phyloP scores from a whole-genome alignment of 1,140 invertebrate species.

The Pachypsylla venusta region DNA sequence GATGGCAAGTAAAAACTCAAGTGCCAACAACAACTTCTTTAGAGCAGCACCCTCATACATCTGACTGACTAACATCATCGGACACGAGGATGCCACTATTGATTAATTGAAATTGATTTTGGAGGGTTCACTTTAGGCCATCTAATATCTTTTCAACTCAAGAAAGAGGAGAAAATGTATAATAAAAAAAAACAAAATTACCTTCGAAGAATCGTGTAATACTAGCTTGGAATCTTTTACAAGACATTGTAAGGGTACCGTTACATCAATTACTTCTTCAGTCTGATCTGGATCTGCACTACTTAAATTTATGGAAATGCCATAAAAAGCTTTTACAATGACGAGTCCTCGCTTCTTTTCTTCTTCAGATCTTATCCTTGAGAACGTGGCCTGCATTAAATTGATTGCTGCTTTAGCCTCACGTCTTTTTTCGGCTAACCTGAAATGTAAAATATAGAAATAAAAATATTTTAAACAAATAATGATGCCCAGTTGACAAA shows the following conservation, averaged over 20 bases:
- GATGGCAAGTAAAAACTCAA: too few relatives aligned
- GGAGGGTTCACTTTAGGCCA: neutral
- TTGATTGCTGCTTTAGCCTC: constrained; percentile 74
- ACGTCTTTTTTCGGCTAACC: constrained; percentile 56
- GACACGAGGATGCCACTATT: too few relatives aligned
- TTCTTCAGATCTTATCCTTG: constrained; percentile 57
- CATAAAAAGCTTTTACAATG: constrained; percentile 73
- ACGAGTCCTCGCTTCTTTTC: constrained; percentile 64
- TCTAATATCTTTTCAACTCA: neutral
- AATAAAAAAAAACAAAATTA: constrained; percentile 31
- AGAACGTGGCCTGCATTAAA: constrained; percentile 72
- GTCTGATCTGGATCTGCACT: constrained; percentile 25
- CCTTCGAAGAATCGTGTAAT: constrained; percentile 74
- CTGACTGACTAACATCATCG: too few relatives aligned
- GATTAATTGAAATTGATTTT: too few relatives aligned
- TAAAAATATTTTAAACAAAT: constrained; percentile 7
- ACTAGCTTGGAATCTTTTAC: constrained; percentile 79
- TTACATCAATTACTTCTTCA: constrained; percentile 73
- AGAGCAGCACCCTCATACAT: too few relatives aligned
- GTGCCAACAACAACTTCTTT: too few relatives aligned
- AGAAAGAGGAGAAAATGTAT: neutral
- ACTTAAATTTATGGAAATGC: constrained; percentile 31
- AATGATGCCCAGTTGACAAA: too few relatives aligned
- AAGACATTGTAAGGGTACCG: constrained; percentile 81
- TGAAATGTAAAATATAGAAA: constrained; percentile 26